Evolutionary conservation across 2,113 vertebrate species (phyloP).

Genomic region (Lophius piscatorius): DNA sequence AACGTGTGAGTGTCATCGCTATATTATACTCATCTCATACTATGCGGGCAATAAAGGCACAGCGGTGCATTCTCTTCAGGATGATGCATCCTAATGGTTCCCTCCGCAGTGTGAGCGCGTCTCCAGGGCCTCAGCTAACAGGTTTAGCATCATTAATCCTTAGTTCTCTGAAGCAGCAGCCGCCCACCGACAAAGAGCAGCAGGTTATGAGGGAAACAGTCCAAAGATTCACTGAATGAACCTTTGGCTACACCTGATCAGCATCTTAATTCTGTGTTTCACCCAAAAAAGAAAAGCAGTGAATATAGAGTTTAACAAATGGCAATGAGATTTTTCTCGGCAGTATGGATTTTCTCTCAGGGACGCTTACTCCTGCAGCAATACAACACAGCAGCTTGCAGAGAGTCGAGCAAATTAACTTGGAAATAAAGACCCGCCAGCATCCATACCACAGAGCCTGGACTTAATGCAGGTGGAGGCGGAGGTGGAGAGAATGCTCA

Average conservation of each 20-base stretch:
- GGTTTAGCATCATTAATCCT: not conserved
- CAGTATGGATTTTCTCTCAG: conserved; percentile 1
- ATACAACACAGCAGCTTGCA: conserved; percentile 2
- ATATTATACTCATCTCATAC: not conserved
- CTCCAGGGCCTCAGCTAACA: conserved; percentile 1
- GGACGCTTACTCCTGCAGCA: conserved; percentile 4
- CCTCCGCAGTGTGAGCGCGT: not conserved
- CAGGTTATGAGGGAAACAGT: not conserved
- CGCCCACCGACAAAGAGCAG: not conserved
- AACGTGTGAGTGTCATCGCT: not conserved
- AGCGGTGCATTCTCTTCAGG: conserved; percentile 5
- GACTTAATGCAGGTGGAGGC: conserved; percentile 22
- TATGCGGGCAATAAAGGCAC: not conserved
- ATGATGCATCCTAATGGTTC: not conserved
- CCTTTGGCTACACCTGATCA: not conserved
- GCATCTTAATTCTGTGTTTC: conserved; percentile 7
- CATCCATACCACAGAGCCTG: conserved; percentile 9
- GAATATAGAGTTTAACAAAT: conserved; percentile 5
- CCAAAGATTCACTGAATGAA: conserved; percentile 2
- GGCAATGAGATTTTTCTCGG: conserved; percentile 11
- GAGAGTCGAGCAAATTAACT: conserved; percentile 24
- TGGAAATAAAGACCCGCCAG: conserved; percentile 27
- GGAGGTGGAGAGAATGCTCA: conserved; percentile 12
- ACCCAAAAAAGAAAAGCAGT: too few relatives aligned
- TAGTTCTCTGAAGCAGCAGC: not conserved